Conservation (phyloP, 1,140 invertebrate genomes). For the Brachionus angularis region DNA sequence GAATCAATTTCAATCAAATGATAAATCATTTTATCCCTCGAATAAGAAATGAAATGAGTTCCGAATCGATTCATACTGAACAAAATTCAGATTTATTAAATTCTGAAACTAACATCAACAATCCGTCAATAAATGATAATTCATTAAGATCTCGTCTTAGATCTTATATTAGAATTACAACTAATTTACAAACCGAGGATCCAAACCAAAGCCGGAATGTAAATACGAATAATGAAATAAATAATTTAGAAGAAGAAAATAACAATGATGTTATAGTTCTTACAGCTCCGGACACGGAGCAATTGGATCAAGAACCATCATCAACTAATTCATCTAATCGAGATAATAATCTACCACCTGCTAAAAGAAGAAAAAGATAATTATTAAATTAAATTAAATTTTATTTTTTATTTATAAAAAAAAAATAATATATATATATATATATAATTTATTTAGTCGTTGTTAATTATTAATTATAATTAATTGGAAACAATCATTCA, state of each 20-base stretch:
- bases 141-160: neutral
- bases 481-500: too few relatives aligned
- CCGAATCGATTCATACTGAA: too few relatives aligned
- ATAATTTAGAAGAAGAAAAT: neutral
- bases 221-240: too few relatives aligned
- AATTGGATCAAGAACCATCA: neutral
- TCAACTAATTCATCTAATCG: too few relatives aligned
- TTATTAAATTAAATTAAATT: conserved; percentile 19
- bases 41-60: too few relatives aligned
- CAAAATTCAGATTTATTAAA: too few relatives aligned
- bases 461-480: too few relatives aligned
- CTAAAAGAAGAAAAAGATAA: conserved; percentile 31
- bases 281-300: neutral
- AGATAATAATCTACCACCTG: conserved; percentile 16
- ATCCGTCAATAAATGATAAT: neutral
- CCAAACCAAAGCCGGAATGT: neutral
- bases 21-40: too few relatives aligned
- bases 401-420: neutral
- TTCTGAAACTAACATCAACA: too few relatives aligned
- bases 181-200: neutral
- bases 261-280: neutral
- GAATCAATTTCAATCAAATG: too few relatives aligned
- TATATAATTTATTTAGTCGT: too few relatives aligned
- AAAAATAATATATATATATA: conserved; percentile 6
- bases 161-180: neutral